phyloP scores from a whole-genome alignment of 2,888 invertebrate species.

The Drosophila longiperda region DNA sequence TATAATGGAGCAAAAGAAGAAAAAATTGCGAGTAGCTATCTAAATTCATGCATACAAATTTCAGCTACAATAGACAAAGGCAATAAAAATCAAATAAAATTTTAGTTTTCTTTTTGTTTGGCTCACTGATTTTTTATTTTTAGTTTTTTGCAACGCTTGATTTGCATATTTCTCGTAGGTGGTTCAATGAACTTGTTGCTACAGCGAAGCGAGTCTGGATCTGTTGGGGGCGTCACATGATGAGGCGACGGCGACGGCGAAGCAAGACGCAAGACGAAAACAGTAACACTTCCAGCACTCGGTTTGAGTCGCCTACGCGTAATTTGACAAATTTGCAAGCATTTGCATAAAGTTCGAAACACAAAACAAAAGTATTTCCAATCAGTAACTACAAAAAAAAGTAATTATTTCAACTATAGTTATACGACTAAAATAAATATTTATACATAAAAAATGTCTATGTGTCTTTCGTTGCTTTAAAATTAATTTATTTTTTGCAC shows the following conservation, averaged over 20 bases:
- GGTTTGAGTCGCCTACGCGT: slow-evolving; percentile 66
- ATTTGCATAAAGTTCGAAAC: slow-evolving; percentile 64
- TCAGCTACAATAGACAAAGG: slow-evolving; percentile 53
- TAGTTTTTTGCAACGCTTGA: slow-evolving; percentile 59
- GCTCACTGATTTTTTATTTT: slow-evolving; percentile 48
- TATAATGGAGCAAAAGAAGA: slow-evolving; percentile 9
- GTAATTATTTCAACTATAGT: slow-evolving; percentile 27
- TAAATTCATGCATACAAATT: slow-evolving; percentile 53
- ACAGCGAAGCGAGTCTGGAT: slow-evolving; percentile 31
- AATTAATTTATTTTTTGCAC: not conserved
- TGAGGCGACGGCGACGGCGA: slow-evolving; percentile 42
- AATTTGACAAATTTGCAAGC: slow-evolving; percentile 74
- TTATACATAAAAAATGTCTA: not conserved
- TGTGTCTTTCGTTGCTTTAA: not conserved
- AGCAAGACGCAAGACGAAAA: slow-evolving; percentile 14
- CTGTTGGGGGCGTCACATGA: slow-evolving; percentile 66
- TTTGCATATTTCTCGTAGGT: slow-evolving; percentile 80
- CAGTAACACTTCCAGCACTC: slow-evolving; percentile 58
- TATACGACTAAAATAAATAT: slow-evolving; percentile 1
- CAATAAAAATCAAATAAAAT: slow-evolving; percentile 68
- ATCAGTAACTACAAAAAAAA: slow-evolving; percentile 41
- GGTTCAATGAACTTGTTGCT: slow-evolving; percentile 77
- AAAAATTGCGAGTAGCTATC: slow-evolving; percentile 30
- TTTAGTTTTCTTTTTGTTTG: slow-evolving; percentile 67
- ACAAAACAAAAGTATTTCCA: slow-evolving; percentile 43